phyloP scores from a whole-genome alignment of 2,113 vertebrate genomes.

The Cyphomyrus discorhynchus region DNA sequence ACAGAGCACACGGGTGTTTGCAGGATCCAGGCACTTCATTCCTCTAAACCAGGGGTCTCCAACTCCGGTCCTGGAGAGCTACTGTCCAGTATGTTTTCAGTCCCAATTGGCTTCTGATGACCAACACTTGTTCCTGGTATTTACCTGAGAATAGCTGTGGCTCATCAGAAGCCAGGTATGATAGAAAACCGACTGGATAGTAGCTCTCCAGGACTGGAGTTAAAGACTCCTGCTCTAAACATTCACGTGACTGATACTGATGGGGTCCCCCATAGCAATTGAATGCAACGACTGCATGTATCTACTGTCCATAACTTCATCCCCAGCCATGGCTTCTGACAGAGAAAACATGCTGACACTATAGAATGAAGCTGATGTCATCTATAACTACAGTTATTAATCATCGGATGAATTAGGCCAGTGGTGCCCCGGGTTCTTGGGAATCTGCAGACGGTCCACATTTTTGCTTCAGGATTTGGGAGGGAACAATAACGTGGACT shows the following conservation, averaged over 20 bases:
- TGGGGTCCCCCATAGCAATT: background rate
- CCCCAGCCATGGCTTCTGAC: background rate
- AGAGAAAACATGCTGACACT: background rate
- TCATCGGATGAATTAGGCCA: background rate
- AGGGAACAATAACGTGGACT: background rate
- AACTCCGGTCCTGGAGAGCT: too few relatives aligned
- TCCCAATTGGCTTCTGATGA: too few relatives aligned
- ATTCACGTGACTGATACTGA: background rate
- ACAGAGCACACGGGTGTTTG: background rate
- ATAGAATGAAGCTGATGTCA: background rate
- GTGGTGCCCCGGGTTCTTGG: background rate
- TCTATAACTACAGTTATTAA: background rate
- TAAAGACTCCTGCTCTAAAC: background rate
- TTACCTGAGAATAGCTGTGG: too few relatives aligned
- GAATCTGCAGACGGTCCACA: background rate
- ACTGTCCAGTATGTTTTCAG: too few relatives aligned
- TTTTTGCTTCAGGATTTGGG: background rate
- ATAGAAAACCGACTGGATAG: too few relatives aligned
- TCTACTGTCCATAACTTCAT: background rate
- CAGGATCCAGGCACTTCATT: background rate
- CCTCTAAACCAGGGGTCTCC: background rate
- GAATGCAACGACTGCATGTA: background rate
- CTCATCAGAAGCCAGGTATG: too few relatives aligned
- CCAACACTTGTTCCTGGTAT: too few relatives aligned
- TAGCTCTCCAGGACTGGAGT: too few relatives aligned